Conservation (phyloP, 64 coral and sea anemone genomes). For the Stichodactyla helianthus region DNA sequence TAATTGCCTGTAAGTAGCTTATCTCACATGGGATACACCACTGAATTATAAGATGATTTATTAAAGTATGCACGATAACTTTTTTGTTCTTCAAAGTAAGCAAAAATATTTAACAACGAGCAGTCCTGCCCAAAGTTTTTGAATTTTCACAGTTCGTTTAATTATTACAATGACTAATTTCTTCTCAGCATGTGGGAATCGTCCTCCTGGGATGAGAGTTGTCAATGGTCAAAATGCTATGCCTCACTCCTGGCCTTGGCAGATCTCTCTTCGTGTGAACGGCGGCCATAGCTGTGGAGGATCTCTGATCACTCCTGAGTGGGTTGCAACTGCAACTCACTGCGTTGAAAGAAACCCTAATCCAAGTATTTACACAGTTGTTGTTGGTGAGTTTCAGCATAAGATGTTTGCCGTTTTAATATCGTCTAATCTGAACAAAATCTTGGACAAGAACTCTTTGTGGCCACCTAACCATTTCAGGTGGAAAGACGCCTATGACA, state of each 20-base stretch:
- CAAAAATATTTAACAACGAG: too few relatives aligned
- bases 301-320: constrained; percentile 16
- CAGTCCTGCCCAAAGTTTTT: too few relatives aligned
- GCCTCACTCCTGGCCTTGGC: constrained; percentile 81
- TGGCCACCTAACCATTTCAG: too few relatives aligned
- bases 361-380: not conserved
- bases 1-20: too few relatives aligned
- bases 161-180: not conserved
- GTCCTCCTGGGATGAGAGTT: not conserved
- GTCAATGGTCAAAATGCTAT: constrained; percentile 64
- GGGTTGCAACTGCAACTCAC: constrained; percentile 45
- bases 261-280: constrained; percentile 54
- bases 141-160: too few relatives aligned
- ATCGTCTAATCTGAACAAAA: not conserved
- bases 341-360: constrained; percentile 44
- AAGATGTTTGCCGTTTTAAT: not conserved
- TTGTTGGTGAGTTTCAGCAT: not conserved
- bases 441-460: not conserved
- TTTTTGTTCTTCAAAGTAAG: too few relatives aligned
- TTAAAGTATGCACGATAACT: constrained; percentile 8
- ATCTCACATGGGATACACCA: too few relatives aligned
- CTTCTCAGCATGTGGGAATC: not conserved
- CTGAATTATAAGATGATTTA: too few relatives aligned
- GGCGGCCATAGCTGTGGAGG: constrained; percentile 44
- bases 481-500: too few relatives aligned